These are phyloP conservation scores for Apis laboriosa DNA, from an alignment of 1,140 invertebrate species.

Conservation along the genomic window DNA sequence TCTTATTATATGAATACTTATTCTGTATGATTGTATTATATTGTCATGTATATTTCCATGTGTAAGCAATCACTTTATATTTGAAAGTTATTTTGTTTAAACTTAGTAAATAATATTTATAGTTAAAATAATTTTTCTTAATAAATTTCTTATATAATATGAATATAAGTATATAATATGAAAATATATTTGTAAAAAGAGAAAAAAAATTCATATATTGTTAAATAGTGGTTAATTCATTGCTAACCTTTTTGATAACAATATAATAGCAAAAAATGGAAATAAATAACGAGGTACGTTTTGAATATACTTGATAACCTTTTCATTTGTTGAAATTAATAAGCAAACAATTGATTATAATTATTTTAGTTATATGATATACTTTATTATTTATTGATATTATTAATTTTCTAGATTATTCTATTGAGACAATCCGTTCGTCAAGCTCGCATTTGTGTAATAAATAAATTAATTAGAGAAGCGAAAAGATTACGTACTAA, in stretches of 20 bases:
- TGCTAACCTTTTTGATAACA: neutral
- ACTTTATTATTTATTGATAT: neutral
- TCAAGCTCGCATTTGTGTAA: constrained; percentile 63
- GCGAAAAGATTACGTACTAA: constrained; percentile 63
- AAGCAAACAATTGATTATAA: neutral
- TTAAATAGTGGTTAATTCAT: too few species aligned
- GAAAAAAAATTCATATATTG: too few species aligned
- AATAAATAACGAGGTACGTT: constrained; percentile 72
- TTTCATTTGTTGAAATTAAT: neutral
- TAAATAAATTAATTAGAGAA: constrained; percentile 71
- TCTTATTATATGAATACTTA: too few species aligned
- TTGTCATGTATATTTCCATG: too few species aligned
- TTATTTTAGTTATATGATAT: neutral
- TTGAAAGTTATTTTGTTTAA: neutral
- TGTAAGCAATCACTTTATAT: neutral
- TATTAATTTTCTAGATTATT: constrained; percentile 71
- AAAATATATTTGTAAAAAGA: neutral
- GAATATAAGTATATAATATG: too few species aligned
- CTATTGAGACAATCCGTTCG: constrained; percentile 68
- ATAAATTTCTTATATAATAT: too few species aligned
- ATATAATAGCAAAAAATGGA: constrained; percentile 38
- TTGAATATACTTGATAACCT: neutral
- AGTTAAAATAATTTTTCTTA: too few species aligned
- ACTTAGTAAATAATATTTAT: too few species aligned
- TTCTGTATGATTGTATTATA: neutral